Conservation (phyloP, 1,140 invertebrate genomes). For the Meloidogyne hapla region DNA sequence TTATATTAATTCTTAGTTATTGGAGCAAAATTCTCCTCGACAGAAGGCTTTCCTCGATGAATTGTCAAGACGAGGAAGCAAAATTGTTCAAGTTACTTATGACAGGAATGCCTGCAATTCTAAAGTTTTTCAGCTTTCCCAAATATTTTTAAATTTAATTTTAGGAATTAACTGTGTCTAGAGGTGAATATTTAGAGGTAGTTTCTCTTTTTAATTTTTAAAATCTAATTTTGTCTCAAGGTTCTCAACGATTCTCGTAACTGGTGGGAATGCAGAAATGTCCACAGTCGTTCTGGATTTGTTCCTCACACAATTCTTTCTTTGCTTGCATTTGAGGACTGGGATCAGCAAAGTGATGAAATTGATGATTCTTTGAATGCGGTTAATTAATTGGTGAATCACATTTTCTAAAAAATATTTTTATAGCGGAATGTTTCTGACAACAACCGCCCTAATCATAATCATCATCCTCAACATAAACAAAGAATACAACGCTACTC, state of each 20-base stretch:
- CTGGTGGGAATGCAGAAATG: conserved; percentile 96
- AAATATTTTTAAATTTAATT: neutral
- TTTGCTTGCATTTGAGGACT: conserved; percentile 13
- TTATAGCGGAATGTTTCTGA: neutral
- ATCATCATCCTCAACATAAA: neutral
- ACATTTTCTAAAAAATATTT: neutral
- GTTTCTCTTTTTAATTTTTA: neutral
- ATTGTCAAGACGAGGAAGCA: conserved; percentile 38
- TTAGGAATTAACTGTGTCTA: conserved; percentile 86
- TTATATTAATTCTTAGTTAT: neutral
- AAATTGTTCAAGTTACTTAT: conserved; percentile 80
- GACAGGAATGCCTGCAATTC: conserved; percentile 69
- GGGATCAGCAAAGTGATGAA: conserved; percentile 6
- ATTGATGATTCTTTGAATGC: conserved; percentile 2
- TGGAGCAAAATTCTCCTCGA: conserved; percentile 45
- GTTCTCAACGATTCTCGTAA: conserved; percentile 89
- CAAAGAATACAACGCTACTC: conserved; percentile 5
- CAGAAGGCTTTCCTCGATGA: conserved; percentile 55
- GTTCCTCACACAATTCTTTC: conserved; percentile 93
- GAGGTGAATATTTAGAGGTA: conserved; percentile 89
- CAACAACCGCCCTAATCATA: neutral
- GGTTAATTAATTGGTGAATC: neutral
- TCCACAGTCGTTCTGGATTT: conserved; percentile 69
- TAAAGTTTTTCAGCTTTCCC: neutral
- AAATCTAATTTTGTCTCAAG: conserved; percentile 66